These are phyloP conservation scores for Probaryconus sp. DNA, from an alignment of 1,140 invertebrate genomes.

Conservation along the genomic window DNA sequence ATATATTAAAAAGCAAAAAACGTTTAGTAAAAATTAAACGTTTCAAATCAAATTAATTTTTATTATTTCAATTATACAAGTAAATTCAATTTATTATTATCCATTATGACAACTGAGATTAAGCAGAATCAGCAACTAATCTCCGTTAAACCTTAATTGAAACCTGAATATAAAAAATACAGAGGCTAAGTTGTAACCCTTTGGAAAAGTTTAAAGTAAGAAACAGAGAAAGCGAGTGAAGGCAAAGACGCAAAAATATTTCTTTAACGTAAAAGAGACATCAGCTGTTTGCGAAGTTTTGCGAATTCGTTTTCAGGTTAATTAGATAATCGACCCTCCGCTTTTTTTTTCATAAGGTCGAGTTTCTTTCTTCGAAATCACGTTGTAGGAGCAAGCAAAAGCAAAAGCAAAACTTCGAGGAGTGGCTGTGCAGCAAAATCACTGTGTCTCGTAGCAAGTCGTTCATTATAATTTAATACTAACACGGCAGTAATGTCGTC, in stretches of 20 bases:
- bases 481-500: constrained; percentile 79
- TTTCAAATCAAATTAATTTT: too few species aligned
- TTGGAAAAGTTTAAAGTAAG: too few species aligned
- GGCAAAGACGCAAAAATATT: not conserved
- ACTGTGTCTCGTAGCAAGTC: constrained; percentile 74
- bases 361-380: constrained; percentile 45
- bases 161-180: too few species aligned
- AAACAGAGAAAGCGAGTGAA: too few species aligned
- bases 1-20: too few species aligned
- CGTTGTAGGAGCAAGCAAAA: constrained; percentile 34
- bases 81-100: too few species aligned
- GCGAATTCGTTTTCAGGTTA: constrained; percentile 28
- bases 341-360: constrained; percentile 8
- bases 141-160: too few species aligned
- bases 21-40: too few species aligned
- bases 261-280: not conserved
- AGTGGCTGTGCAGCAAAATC: constrained; percentile 69
- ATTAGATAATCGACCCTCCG: constrained; percentile 37
- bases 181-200: too few species aligned
- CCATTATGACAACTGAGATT: too few species aligned
- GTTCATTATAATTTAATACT: constrained; percentile 79
- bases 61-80: too few species aligned
- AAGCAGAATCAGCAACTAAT: too few species aligned
- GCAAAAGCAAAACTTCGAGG: constrained; percentile 57
- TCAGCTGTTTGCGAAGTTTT: not conserved